A percentile compares a stretch with the other conserved stretches of the same genome.
These are phyloP conservation scores for Channa argus DNA, from an alignment of 2,113 vertebrate genomes.

Conservation along the genomic window DNA sequence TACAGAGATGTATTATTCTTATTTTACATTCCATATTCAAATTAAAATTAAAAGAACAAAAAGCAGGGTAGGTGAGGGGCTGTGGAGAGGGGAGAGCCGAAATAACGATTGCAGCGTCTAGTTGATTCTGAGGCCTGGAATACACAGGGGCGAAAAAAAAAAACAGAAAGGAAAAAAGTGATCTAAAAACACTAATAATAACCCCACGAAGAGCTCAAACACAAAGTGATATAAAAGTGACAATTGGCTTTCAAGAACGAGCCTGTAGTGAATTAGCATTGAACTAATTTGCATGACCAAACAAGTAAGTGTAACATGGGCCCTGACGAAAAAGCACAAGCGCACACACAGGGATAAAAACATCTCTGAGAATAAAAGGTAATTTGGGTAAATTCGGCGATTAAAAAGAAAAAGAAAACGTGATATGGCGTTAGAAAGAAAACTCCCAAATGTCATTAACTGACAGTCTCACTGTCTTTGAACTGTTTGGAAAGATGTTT, in stretches of 20 bases:
- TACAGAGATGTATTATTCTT: slow-evolving; percentile 90
- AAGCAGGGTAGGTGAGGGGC: slow-evolving; percentile 72
- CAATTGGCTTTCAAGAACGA: slow-evolving; percentile 67
- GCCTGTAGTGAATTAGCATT: slow-evolving; percentile 69
- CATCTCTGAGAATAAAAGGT: slow-evolving; percentile 44
- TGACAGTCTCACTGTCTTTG: slow-evolving; percentile 89
- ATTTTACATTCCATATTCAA: slow-evolving; percentile 91
- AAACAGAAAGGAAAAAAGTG: slow-evolving; percentile 28
- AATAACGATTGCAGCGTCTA: slow-evolving; percentile 90
- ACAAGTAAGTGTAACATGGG: slow-evolving; percentile 71
- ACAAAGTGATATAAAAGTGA: slow-evolving; percentile 73
- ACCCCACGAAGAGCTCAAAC: slow-evolving; percentile 62
- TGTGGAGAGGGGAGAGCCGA: slow-evolving; percentile 86
- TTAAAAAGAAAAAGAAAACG: slow-evolving; percentile 53
- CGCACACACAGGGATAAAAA: slow-evolving; percentile 40
- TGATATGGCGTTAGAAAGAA: slow-evolving; percentile 61
- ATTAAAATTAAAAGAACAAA: slow-evolving; percentile 83
- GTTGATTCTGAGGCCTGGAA: slow-evolving; percentile 93
- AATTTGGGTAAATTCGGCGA: slow-evolving; percentile 63
- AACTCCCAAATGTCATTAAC: slow-evolving; percentile 56
- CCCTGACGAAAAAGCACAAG: slow-evolving; percentile 60
- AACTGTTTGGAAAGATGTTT: slow-evolving; percentile 91
- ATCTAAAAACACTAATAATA: slow-evolving; percentile 45
- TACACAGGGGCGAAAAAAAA: slow-evolving; percentile 73
- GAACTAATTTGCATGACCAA: slow-evolving; percentile 75